Evolutionary conservation across 2,888 invertebrate species (phyloP), one percentile per base, ranked within the genome.

Genomic region (Phortica magna): DNA sequence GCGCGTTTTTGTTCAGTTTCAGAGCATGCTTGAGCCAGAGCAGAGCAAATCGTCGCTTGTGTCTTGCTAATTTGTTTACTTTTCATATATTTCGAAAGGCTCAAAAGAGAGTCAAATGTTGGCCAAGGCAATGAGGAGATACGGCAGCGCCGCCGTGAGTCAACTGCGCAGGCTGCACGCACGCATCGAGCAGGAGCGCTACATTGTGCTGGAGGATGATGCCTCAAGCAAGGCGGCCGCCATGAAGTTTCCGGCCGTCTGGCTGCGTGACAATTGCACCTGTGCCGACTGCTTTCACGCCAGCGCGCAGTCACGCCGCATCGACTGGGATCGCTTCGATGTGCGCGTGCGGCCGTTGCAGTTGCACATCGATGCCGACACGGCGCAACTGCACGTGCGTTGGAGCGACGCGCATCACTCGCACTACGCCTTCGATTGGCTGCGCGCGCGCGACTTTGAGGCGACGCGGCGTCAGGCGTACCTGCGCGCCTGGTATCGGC

Each of bases 251-350:
- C 96, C 96, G 0, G 93, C 93, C 77, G 93, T 95, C 41, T 96
- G 96, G 95, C 90, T 96, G 71, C 91, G 96, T 80, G 96, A 96
- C 89, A 96, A 96, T 87, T 96, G 96, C 84, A 94, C 94, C 80
- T 96, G 96, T 83, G 89, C 93, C 22, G 84, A 93, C 64, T 96
- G 96, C 85, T 96, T 94, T 86, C 95, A 95, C 83, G 84, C 87
- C 39, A 92, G 93, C 7, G 94, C 95, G 0, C 93, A 94, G 87
- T 95, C 95, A 75, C 92, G 95, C 53, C 94, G 93, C 41, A 91
- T 95, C 14, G 93, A 95, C 82, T 94, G 95, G 94, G 92, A 92
- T 80, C 90, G 92, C 75, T 95, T 95, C 82, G 92, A 95, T 83
- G 84, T 93, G 1, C 88, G 93, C 65, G 91, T 93, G 9, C 91